Conservation (phyloP, 2,113 vertebrate genomes). For the Drymodes brunneopygia region DNA sequence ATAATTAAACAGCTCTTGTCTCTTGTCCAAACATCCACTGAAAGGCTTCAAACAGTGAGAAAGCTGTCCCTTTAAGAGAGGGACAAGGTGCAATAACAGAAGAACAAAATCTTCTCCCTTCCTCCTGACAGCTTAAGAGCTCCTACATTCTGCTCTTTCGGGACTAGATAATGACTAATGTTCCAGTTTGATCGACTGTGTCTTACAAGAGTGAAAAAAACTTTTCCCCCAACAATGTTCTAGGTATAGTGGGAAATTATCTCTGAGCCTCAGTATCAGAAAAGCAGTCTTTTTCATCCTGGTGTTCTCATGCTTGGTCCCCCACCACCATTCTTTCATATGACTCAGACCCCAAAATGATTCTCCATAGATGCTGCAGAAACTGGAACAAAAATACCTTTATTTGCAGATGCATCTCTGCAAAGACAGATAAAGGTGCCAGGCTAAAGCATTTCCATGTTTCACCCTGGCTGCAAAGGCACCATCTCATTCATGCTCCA, state of each 20-base stretch:
- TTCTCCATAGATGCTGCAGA: background rate
- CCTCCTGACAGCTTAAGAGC: background rate
- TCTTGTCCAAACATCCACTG: conserved; percentile 23
- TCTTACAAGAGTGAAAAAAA: background rate
- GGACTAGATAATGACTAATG: background rate
- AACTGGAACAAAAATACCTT: background rate
- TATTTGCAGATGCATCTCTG: background rate
- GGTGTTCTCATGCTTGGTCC: background rate
- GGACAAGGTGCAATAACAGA: background rate
- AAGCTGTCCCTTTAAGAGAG: background rate
- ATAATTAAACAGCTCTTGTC: conserved; percentile 10
- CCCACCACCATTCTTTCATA: rapidly evolving
- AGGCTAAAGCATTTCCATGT: background rate
- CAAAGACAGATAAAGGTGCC: background rate
- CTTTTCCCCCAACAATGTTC: rapidly evolving
- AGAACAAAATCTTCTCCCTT: background rate
- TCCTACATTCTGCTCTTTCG: background rate
- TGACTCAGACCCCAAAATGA: background rate
- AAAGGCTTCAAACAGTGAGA: background rate
- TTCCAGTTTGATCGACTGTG: background rate
- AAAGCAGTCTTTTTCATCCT: background rate
- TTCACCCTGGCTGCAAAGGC: background rate
- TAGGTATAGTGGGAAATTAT: background rate
- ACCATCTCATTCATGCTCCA: background rate
- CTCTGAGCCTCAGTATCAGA: background rate